Evolutionary conservation across 1,140 invertebrate genomes (phyloP), one percentile per base, ranked within the genome.

Genomic region (Lysiphlebus fabarum): DNA sequence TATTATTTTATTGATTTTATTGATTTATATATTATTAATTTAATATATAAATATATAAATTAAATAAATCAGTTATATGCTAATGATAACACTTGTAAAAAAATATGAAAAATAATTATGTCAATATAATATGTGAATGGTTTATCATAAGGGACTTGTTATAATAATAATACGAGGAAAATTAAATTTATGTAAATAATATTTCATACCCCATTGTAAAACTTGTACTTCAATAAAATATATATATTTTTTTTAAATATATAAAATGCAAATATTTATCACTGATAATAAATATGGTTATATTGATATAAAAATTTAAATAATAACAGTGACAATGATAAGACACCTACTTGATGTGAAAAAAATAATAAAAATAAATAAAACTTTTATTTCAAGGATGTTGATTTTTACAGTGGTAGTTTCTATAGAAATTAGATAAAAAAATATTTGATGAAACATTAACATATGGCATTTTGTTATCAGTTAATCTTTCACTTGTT

Each of bases 341-440:
- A 8, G 33, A 26, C 8, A 6, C 5, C 47, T 9, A 49, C 17
- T 26, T 17, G 14, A 41, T 14, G n/a, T 10, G 41, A 17, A 54
- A 54, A 54, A 37, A n/a, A n/a, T n/a, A n/a, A n/a, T n/a, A n/a
- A 17, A 54, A 40, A 54, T 42, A 37, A 17, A 41, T 11, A 49
- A 49, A 10, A 8, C 47, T 26, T 51, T 34, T 9, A 9, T 17
- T 17, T 26, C 51, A 12, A 36, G 10, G 40, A 17, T 40, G 42
- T 53, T 37, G 42, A 59, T 44, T 51, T 53, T 41, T 47, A 48
- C 33, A 40, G 7, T 40, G 34, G 5, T 44, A 38, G 73, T 74
- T 72, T 70, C 70, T 69, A 71, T 71, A 68, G 69, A 26, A 58
- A 73, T 72, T 56, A 61, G 43, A 75, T 77, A 78, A 76, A 74